Base-by-base conservation (phyloP, 2,888 invertebrate genomes). In the Drosophila merina region DNA sequence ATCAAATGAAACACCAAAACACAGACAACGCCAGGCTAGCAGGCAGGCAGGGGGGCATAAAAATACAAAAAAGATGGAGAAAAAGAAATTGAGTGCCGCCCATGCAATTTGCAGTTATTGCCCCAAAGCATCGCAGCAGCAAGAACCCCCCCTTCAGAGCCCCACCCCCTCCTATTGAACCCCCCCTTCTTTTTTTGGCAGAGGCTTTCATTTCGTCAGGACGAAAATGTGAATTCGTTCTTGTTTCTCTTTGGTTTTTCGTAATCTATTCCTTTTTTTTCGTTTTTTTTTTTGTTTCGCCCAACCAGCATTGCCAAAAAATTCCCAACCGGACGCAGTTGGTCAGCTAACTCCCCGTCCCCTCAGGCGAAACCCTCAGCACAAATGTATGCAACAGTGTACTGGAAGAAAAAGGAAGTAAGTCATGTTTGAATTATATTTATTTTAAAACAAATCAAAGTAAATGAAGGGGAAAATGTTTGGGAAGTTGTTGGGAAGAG, bases 91-190 rank as follows among this genome's bases (percentile, higher is more conserved):
- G 81, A 86, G 87, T 88, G 88, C 83, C 88, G 88, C 83, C 83
- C 83, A 88, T 84, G 83, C 83, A 84, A 84, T 84, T 84, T 84
- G 83, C 83, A 84, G 88, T 88, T 84, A 86, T 84, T 84, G 79
- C 88, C 74, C 72, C 84, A 77, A 74, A 64, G 60, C 44, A 54
- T 36, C 48, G 36, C 72, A 59, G 47, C 38, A 36, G 20, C 20
- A 20, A 30, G 26, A 33, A 20, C 6, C 10, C 36, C 5, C 20
- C 1, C 0, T 28, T 1, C 4, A 5, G 6, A 4, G 4, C 7
- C 10, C 36, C 5, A 12, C 0, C 2, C 1, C 28, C 4, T n/a
- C 1, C n/a, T 2, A 9, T 1, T 1, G 31, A 9, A 42, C 30
- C 10, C 10, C 30, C 55, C 44, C 48, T 50, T 12, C 14, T 54